Evolutionary conservation across 2,888 invertebrate genomes (phyloP).

Genomic region (Spodoptera littoralis): DNA sequence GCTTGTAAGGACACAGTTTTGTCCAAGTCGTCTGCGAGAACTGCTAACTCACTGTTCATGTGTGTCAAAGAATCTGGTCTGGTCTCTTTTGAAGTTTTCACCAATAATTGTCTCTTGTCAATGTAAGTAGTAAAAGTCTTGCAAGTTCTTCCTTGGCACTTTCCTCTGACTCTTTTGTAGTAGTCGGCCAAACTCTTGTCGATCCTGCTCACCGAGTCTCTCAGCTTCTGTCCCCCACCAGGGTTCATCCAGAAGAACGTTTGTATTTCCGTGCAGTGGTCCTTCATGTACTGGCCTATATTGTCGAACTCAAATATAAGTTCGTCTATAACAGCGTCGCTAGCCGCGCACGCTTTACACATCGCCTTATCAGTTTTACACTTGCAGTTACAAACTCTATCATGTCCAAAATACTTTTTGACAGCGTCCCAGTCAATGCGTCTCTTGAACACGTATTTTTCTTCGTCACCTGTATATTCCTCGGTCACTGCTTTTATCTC

Average conservation of each 20-base stretch:
- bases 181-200: constrained; percentile 74
- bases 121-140: constrained; percentile 68
- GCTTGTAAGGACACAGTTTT: constrained; percentile 49
- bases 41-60: constrained; percentile 51
- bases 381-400: constrained; percentile 74
- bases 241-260: constrained; percentile 81
- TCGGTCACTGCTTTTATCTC: constrained; percentile 2
- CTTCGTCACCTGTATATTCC: neutral
- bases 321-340: constrained; percentile 77
- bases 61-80: constrained; percentile 34
- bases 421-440: constrained; percentile 67
- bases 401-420: constrained; percentile 71
- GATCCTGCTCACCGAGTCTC: constrained; percentile 72
- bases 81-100: constrained; percentile 22
- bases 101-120: constrained; percentile 64
- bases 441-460: constrained; percentile 38
- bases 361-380: constrained; percentile 73
- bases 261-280: constrained; percentile 82
- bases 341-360: constrained; percentile 78
- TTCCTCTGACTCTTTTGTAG: constrained; percentile 76
- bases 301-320: constrained; percentile 78
- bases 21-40: constrained; percentile 60
- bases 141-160: constrained; percentile 75
- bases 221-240: constrained; percentile 73
- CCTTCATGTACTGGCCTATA: constrained; percentile 73